These are phyloP conservation scores for Sylvilagus floridanus DNA, from an alignment of 2,797 vertebrate genomes.

Conservation along the genomic window DNA sequence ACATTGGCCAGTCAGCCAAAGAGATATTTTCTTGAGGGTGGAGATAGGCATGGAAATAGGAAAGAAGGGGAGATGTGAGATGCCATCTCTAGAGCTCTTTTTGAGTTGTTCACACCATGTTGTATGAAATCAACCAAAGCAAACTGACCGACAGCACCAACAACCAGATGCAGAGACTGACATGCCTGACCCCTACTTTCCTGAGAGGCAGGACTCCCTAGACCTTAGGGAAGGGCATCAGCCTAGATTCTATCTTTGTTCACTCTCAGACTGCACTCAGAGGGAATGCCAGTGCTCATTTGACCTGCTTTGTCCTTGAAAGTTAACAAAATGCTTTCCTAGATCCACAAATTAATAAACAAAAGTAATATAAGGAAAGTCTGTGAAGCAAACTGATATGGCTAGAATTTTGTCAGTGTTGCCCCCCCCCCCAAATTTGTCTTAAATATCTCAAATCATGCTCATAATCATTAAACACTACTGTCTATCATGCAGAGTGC, in stretches of 20 bases:
- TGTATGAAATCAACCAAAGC: background rate
- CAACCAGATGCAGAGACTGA: background rate
- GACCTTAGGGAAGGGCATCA: background rate
- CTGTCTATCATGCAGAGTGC: background rate
- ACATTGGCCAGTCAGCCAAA: constrained; percentile 41
- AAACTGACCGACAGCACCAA: background rate
- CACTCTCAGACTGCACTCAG: background rate
- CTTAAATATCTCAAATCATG: background rate
- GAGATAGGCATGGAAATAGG: background rate
- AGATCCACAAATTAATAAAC: background rate
- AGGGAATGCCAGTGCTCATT: background rate
- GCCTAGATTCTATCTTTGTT: background rate
- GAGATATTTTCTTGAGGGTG: constrained; percentile 54
- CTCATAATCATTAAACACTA: background rate
- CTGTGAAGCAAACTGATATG: background rate
- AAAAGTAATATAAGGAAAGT: background rate
- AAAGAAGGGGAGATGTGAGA: constrained; percentile 16
- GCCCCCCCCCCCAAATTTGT: background rate
- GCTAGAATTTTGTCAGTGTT: background rate
- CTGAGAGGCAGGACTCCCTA: background rate
- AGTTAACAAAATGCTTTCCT: background rate
- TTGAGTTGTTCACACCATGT: constrained; percentile 12
- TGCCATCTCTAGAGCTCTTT: background rate
- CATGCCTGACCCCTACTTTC: background rate
- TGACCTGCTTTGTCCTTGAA: background rate